Conservation (phyloP, 2,888 invertebrate genomes). For the Epsilonema sp. region DNA sequence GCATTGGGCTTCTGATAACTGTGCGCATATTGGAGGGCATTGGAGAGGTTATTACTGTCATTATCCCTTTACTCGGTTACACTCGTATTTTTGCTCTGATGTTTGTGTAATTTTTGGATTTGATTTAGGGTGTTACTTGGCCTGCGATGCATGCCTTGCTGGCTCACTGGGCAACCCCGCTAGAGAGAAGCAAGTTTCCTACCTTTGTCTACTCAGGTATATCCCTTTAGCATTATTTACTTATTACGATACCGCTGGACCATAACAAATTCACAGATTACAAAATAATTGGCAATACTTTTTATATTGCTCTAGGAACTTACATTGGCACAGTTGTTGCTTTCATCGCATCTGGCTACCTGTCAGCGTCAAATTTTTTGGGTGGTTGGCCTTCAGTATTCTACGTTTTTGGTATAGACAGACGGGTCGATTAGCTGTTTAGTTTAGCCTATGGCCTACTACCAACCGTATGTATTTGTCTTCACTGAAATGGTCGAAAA, state of each 20-base stretch:
- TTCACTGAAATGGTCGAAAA: no score
- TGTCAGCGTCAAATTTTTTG: conserved; percentile 21
- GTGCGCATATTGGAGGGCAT: not conserved
- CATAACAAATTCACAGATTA: no score
- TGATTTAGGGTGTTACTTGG: not conserved
- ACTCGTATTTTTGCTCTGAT: not conserved
- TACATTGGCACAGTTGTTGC: conserved; percentile 30
- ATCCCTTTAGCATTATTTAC: no score
- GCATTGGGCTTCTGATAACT: not conserved
- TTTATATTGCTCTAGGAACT: conserved; percentile 9
- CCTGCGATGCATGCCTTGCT: not conserved
- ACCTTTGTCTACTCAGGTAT: not conserved
- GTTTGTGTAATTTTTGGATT: not conserved
- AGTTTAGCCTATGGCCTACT: no score
- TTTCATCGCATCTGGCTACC: conserved; percentile 28
- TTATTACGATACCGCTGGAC: no score
- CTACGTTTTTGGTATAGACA: conserved; percentile 33
- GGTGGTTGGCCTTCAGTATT: conserved; percentile 33
- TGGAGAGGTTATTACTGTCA: no score
- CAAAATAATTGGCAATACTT: no score
- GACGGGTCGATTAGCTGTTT: no score
- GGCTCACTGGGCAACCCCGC: not conserved
- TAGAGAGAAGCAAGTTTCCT: not conserved
- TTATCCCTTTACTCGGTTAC: not conserved
- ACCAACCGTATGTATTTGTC: no score